phyloP scores from a whole-genome alignment of 2,113 vertebrate species.

The Gadus chalcogrammus region DNA sequence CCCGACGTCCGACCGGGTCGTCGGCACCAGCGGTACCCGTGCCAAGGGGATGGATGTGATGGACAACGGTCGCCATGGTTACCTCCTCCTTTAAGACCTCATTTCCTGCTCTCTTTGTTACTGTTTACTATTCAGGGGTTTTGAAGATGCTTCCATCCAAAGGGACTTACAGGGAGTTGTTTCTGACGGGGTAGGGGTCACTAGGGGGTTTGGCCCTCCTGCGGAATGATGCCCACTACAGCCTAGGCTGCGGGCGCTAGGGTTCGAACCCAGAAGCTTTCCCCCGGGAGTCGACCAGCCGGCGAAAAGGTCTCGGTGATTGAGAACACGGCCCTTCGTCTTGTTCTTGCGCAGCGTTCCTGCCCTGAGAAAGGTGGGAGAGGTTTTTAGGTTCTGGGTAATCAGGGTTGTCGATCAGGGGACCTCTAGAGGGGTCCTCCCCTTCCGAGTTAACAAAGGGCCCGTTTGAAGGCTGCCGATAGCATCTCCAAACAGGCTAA shows the following conservation, averaged over 20 bases:
- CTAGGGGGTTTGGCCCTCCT: too few species aligned
- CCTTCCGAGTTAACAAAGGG: conserved; percentile 51
- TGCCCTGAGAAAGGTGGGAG: conserved; percentile 39
- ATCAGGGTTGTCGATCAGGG: conserved; percentile 56
- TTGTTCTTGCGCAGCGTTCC: neutral
- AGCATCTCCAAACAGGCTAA: conserved; percentile 62
- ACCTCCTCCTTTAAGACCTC: conserved; percentile 28
- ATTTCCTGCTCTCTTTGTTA: too few species aligned
- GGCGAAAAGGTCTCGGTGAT: too few species aligned
- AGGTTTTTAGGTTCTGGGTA: conserved; percentile 48
- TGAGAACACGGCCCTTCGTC: too few species aligned
- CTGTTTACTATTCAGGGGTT: too few species aligned
- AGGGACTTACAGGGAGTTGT: too few species aligned
- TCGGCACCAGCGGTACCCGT: conserved; percentile 52
- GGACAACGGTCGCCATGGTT: conserved; percentile 57
- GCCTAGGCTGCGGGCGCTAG: too few species aligned
- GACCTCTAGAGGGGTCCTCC: conserved; percentile 28
- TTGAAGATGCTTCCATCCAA: too few species aligned
- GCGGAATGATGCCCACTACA: too few species aligned
- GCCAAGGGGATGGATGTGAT: conserved; percentile 45
- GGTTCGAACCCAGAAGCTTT: too few species aligned
- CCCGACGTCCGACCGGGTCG: conserved; percentile 46
- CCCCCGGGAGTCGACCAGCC: too few species aligned
- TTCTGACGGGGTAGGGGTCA: too few species aligned
- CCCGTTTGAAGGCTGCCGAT: conserved; percentile 60